Percentiles rank a stretch among this genome's conserved stretches.
Evolutionary conservation across 2,113 vertebrate genomes (phyloP).

Genomic region (Equus quagga): DNA sequence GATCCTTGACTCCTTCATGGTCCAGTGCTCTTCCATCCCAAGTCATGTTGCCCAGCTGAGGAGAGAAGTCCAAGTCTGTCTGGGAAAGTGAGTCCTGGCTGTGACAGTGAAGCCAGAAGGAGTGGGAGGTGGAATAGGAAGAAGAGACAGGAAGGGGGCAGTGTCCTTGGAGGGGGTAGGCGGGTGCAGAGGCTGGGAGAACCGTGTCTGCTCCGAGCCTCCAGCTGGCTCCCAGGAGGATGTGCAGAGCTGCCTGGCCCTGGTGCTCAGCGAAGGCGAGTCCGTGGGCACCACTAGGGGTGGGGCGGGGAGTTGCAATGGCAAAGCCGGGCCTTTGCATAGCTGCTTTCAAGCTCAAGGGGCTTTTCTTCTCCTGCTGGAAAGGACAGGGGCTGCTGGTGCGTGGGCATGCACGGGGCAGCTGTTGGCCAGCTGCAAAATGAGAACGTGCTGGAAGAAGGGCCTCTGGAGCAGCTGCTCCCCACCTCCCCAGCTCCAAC

Average conservation of each 20-base stretch:
- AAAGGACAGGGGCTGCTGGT: background rate
- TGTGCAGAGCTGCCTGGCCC: background rate
- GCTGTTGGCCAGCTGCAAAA: background rate
- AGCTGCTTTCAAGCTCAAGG: background rate
- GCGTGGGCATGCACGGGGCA: background rate
- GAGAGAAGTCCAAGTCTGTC: too few species aligned
- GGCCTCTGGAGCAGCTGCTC: background rate
- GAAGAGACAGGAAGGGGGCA: background rate
- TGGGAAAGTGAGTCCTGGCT: background rate
- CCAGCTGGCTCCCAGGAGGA: background rate
- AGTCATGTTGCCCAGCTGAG: background rate
- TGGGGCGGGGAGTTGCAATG: background rate
- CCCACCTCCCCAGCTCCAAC: background rate
- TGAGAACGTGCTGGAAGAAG: background rate
- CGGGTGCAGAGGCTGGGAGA: background rate
- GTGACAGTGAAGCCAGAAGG: background rate
- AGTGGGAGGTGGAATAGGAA: background rate
- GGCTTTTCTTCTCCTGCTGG: background rate
- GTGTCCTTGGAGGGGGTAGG: too few species aligned
- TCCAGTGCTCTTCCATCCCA: background rate
- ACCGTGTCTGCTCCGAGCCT: background rate
- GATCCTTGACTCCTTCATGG: background rate
- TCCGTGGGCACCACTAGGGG: background rate
- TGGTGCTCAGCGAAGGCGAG: background rate
- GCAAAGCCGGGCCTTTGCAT: background rate